Percentiles rank a stretch among this genome's conserved stretches.
phyloP scores from a whole-genome alignment of 1,140 invertebrate genomes.

The Atta cephalotes region DNA sequence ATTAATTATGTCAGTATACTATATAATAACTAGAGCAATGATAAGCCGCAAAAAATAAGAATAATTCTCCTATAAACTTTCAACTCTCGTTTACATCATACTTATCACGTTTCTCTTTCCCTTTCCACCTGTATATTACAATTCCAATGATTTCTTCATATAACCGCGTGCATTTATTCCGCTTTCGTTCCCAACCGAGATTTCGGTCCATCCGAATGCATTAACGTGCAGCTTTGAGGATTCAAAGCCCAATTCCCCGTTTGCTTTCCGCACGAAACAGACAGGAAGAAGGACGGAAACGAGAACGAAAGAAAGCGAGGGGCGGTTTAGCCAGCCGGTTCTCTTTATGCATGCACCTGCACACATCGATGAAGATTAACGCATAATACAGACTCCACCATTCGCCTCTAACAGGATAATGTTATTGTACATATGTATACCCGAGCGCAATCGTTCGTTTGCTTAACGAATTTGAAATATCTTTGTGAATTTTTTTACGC shows the following conservation, averaged over 20 bases:
- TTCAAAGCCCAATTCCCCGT: conserved; percentile 37
- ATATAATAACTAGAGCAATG: not conserved
- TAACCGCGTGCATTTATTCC: conserved; percentile 36
- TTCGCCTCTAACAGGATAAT: conserved; percentile 69
- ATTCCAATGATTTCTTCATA: conserved; percentile 38
- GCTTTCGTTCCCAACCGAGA: conserved; percentile 40
- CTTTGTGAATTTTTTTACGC: conserved; percentile 73
- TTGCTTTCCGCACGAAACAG: conserved; percentile 21
- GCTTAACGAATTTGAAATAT: conserved; percentile 74
- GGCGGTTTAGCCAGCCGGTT: conserved; percentile 31
- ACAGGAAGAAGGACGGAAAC: conserved; percentile 16
- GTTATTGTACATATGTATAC: conserved; percentile 60
- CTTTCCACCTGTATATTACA: not conserved
- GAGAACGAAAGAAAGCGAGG: not conserved
- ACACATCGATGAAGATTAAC: conserved; percentile 75
- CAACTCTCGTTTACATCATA: not conserved
- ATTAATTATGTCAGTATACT: not conserved
- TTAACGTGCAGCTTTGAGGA: conserved; percentile 21
- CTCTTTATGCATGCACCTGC: conserved; percentile 73
- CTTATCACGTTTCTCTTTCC: not conserved
- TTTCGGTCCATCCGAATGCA: conserved; percentile 43
- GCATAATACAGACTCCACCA: conserved; percentile 65
- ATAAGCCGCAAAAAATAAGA: conserved; percentile 14
- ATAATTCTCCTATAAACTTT: conserved; percentile 39
- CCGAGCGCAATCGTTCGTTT: conserved; percentile 57